These are phyloP conservation scores for Orientallactaga bullata DNA, from an alignment of 2,113 vertebrate genomes.

Conservation along the genomic window DNA sequence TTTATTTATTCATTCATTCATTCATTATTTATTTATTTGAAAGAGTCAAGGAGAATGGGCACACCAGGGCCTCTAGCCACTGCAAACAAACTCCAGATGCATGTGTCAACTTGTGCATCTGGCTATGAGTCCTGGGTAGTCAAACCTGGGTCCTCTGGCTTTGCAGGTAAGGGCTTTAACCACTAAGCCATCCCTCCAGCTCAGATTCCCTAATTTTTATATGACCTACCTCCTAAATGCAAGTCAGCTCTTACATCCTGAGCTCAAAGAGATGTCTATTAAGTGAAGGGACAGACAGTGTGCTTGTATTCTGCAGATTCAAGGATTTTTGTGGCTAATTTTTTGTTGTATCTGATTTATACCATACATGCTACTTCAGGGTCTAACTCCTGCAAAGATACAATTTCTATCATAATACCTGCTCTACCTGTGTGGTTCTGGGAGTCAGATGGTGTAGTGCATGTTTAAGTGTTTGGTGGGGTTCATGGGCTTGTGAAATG, in stretches of 20 bases:
- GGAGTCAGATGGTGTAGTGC: slow-evolving; percentile 48
- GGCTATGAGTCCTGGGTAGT: too few species aligned
- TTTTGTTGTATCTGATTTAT: slow-evolving; percentile 59
- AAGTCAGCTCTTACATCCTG: not conserved
- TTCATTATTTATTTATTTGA: too few species aligned
- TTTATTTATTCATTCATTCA: too few species aligned
- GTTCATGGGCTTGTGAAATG: slow-evolving; percentile 19
- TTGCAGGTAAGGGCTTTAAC: too few species aligned
- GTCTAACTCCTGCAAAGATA: slow-evolving; percentile 19
- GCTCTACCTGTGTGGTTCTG: not conserved
- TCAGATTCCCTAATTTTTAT: not conserved
- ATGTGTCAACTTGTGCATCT: too few species aligned
- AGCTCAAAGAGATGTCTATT: slow-evolving; percentile 5
- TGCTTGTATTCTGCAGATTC: not conserved
- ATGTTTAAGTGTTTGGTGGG: slow-evolving; percentile 46
- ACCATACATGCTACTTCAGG: slow-evolving; percentile 39
- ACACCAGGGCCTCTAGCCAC: too few species aligned
- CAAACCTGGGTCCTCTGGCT: too few species aligned
- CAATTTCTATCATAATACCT: slow-evolving; percentile 22
- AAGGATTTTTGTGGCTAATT: slow-evolving; percentile 50
- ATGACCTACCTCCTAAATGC: not conserved
- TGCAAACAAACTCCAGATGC: too few species aligned
- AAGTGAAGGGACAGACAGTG: not conserved
- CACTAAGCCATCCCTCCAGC: not conserved
- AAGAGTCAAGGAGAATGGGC: too few species aligned